Base-by-base conservation (phyloP, 2,888 invertebrate genomes). In the Lathronympha strigana region DNA sequence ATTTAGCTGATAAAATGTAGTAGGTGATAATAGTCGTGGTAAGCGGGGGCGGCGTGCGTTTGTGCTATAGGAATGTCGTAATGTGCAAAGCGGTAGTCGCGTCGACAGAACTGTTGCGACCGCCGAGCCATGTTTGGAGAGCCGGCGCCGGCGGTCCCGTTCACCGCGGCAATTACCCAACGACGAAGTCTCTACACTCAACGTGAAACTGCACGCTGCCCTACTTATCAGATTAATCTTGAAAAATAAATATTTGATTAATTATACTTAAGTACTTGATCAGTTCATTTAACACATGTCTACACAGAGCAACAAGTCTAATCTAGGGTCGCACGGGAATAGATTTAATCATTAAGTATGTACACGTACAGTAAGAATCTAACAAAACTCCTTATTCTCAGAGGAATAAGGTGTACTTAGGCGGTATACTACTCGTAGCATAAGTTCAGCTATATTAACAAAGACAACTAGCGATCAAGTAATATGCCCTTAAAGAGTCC, bases 151-250 rank as follows among this genome's bases (percentile, higher is more conserved):
- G 31, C 31, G 23, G 49, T 57, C 58, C 60, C 45, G 36, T 61
- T 54, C 66, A 47, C 23, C 40, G 51, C 31, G 43, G 53, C 49
- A 54, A 66, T 66, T 66, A 66, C 61, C 49, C 54, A 21, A 28
- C 54, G 47, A 25, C 47, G 6, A n/a, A n/a, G n/a, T n/a, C n/a
- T n/a, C n/a, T n/a, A 17, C 40, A 6, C 43, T 45, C n/a, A 54
- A 64, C 60, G 54, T 47, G 60, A 60, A 61, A 66, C 40, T 58
- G 61, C 17, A 8, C 50, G 36, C 51, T 49, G 49, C 25, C 45
- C 62, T 17, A 54, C 25, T 25, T 25, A 47, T 47, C 23, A 47
- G n/a, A 47, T 23, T 13, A 23, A 47, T 47, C 47, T 47, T 23
- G 4, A 13, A 21, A 13, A 11, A 38, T 6, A 15, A 15, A 4